phyloP scores from a whole-genome alignment of 2,113 vertebrate species.

The Puma concolor region DNA sequence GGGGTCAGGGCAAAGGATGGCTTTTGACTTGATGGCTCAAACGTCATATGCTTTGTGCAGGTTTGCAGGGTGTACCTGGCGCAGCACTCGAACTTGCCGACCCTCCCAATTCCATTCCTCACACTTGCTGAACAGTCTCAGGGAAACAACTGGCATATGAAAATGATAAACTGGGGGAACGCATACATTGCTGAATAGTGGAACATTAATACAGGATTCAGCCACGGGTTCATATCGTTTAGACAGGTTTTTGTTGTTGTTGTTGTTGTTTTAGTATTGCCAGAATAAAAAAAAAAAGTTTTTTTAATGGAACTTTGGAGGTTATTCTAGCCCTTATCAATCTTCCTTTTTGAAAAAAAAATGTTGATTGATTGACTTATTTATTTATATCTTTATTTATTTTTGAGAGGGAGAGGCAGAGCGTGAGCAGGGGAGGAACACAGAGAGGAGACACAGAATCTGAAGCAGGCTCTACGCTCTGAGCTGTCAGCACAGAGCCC shows the following conservation, averaged over 20 bases:
- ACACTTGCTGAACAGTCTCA: neutral
- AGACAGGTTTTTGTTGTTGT: neutral
- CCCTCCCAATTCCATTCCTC: neutral
- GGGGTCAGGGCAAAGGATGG: neutral
- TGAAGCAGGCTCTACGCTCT: no score
- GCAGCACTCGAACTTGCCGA: neutral
- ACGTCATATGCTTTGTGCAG: neutral
- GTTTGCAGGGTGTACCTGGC: neutral
- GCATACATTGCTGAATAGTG: neutral
- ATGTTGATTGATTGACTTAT: no score
- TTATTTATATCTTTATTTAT: no score
- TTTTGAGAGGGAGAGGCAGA: no score
- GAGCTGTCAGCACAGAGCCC: no score
- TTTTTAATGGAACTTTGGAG: slow-evolving; percentile 1
- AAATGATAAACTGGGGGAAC: neutral
- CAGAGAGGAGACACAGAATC: no score
- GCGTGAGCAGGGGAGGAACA: no score
- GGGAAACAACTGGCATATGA: neutral
- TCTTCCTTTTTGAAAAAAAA: neutral
- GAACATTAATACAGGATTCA: no score
- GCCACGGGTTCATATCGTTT: neutral
- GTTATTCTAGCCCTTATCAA: neutral
- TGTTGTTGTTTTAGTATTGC: neutral
- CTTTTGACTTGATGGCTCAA: neutral
- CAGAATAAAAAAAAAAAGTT: neutral